Percentiles rank a stretch among this genome's conserved stretches.
Conservation (phyloP, 2,888 invertebrate genomes). For the Allygus modestus region DNA sequence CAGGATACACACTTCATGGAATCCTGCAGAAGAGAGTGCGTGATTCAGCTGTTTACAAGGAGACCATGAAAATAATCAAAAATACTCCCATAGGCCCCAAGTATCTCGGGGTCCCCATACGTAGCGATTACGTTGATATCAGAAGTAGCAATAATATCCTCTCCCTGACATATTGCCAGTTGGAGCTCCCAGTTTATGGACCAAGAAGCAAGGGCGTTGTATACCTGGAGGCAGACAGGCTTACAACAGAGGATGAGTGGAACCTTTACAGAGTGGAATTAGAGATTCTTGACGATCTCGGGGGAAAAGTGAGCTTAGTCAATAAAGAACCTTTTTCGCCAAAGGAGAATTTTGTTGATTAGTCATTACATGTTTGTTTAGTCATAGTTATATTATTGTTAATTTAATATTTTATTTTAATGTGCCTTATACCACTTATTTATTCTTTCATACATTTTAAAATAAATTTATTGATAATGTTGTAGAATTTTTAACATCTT, state of each 20-base stretch:
- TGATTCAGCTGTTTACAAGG: conserved; percentile 46
- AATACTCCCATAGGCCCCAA: neutral
- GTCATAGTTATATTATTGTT: neutral
- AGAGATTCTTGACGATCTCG: conserved; percentile 25
- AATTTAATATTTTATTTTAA: no score
- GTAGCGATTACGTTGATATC: conserved; percentile 4
- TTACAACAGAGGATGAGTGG: conserved; percentile 33
- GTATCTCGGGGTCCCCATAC: neutral
- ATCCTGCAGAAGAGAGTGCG: conserved; percentile 41
- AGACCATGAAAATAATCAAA: conserved; percentile 37
- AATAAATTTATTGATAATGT: no score
- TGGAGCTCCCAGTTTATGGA: conserved; percentile 43
- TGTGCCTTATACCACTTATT: no score
- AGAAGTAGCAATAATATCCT: conserved; percentile 18
- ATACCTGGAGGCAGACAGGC: conserved; percentile 33
- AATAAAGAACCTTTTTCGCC: conserved; percentile 19
- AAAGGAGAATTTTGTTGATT: conserved; percentile 3
- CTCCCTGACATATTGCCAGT: neutral
- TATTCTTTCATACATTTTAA: no score
- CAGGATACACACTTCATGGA: conserved; percentile 45
- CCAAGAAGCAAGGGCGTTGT: conserved; percentile 19
- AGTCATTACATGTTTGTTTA: neutral
- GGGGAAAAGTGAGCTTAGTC: conserved; percentile 16
- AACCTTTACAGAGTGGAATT: conserved; percentile 24
- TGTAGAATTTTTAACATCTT: no score